Evolutionary conservation across 2,113 vertebrate species (phyloP).

Genomic region (Spheniscus mendiculus): DNA sequence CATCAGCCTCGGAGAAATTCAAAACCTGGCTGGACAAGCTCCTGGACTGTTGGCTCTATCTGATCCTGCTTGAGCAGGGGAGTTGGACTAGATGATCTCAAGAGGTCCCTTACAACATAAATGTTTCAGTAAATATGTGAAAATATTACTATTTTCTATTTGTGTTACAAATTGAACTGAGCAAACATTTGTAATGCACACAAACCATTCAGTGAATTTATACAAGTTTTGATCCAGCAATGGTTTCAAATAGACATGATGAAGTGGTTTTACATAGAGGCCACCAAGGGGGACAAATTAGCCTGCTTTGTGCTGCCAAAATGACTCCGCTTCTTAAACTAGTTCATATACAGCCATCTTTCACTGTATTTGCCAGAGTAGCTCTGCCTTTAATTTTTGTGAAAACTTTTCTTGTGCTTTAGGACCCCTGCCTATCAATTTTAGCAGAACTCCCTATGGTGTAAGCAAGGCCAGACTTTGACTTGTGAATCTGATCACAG

Average conservation of each 20-base stretch:
- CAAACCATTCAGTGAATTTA: neutral
- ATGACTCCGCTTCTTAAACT: neutral
- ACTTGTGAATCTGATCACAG: neutral
- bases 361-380: neutral
- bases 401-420: neutral
- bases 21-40: neutral
- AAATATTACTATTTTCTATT: neutral
- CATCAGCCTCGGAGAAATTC: neutral
- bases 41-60: neutral
- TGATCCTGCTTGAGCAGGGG: neutral
- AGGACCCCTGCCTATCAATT: neutral
- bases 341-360: neutral
- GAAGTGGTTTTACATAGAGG: neutral
- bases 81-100: neutral
- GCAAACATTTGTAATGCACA: neutral
- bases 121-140: neutral
- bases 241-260: neutral
- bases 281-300: neutral
- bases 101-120: neutral
- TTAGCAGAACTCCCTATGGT: neutral
- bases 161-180: neutral
- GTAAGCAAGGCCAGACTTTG: neutral
- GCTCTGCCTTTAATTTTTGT: neutral
- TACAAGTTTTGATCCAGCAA: neutral
- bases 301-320: neutral